phyloP scores from a whole-genome alignment of 2,113 vertebrate genomes.

The Stegostoma tigrinum region DNA sequence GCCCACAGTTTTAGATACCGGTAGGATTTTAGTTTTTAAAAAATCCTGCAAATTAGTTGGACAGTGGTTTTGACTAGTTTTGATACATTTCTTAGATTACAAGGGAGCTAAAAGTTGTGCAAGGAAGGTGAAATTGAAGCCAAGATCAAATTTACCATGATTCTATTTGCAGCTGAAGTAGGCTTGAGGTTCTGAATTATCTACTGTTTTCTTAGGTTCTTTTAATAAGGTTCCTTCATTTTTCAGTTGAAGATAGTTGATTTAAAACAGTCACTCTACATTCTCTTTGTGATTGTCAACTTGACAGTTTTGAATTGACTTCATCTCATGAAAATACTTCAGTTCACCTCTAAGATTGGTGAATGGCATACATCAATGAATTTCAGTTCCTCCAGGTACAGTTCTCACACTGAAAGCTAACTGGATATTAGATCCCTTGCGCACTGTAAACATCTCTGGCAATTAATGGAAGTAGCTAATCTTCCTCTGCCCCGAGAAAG shows the following conservation, averaged over 20 bases:
- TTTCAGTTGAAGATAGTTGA: background rate
- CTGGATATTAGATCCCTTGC: background rate
- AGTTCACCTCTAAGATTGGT: background rate
- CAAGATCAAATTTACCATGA: background rate
- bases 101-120: background rate
- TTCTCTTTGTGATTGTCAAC: background rate
- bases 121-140: background rate
- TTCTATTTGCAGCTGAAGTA: background rate
- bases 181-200: background rate
- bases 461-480: background rate
- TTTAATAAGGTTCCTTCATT: background rate
- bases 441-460: background rate
- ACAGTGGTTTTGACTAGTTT: background rate
- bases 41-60: background rate
- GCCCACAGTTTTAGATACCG: conserved; percentile 88
- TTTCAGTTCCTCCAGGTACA: background rate
- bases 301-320: background rate
- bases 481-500: background rate
- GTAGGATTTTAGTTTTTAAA: conserved; percentile 47
- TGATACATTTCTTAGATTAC: background rate
- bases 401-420: background rate
- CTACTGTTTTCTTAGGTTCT: no score
- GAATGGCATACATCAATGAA: background rate
- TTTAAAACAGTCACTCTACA: background rate
- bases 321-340: background rate